Evolutionary conservation across 2,888 invertebrate species (phyloP).

Genomic region (Nemapogon koenigi): DNA sequence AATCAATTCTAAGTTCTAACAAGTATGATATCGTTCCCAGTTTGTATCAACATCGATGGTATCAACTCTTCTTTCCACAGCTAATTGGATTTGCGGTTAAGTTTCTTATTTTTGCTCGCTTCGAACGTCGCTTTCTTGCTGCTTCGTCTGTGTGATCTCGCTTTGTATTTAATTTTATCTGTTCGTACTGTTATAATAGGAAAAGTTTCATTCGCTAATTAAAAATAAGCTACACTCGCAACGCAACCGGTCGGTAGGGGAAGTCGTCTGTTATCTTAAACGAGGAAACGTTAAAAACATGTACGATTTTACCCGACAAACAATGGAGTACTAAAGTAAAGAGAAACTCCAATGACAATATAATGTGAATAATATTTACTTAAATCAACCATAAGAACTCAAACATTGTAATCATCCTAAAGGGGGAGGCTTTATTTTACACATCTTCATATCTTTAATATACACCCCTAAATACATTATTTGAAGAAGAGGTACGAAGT

Average conservation of each 20-base stretch:
- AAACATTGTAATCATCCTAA: too few species aligned
- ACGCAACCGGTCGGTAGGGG: too few species aligned
- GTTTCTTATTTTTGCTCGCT: constrained; percentile 35
- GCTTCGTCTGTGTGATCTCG: constrained; percentile 23
- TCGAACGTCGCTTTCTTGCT: constrained; percentile 22
- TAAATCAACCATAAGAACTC: constrained; percentile 4
- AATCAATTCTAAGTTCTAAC: too few species aligned
- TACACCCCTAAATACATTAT: too few species aligned
- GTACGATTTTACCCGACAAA: background rate
- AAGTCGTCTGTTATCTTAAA: too few species aligned
- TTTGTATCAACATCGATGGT: background rate
- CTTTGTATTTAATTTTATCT: constrained; percentile 46
- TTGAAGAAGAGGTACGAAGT: too few species aligned
- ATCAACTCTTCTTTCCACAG: constrained; percentile 29
- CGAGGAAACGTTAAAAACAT: background rate
- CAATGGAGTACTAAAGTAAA: constrained; percentile 23
- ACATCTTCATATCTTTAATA: too few species aligned
- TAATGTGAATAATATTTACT: constrained; percentile 28
- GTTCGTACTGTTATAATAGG: constrained; percentile 43
- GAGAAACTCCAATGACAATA: constrained; percentile 29
- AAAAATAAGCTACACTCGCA: constrained; percentile 49
- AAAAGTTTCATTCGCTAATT: constrained; percentile 60
- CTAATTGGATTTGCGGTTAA: constrained; percentile 48
- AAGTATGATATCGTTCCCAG: background rate
- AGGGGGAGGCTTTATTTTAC: too few species aligned